Evolutionary conservation across 2,888 invertebrate species (phyloP), one percentile per base, ranked within the genome.

Genomic region (Euplexia lucipara): DNA sequence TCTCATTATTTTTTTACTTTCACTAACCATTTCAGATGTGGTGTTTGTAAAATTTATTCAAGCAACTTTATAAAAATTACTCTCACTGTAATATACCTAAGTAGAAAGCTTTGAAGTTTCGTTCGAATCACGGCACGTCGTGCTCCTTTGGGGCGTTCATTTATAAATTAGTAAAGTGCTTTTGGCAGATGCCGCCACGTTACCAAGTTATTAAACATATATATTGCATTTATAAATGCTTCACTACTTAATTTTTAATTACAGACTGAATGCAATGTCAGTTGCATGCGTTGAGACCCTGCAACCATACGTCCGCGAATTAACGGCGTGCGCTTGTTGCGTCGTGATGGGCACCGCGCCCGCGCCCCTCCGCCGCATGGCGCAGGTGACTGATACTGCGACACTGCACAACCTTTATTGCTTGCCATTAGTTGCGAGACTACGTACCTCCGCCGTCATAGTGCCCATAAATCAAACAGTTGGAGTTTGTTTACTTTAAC

Each of bases 181-280:
- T 20, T 35, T 32, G 26, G 48, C n/a, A 30, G 34, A n/a, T n/a
- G n/a, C n/a, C n/a, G n/a, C n/a, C n/a, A 32, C 18, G 14, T 22
- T 39, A 22, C 37, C 20, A 52, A 66, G 60, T 47, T 62, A 41
- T n/a, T 20, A 4, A 16, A 66, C 35, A 56, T 73, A 64, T 66
- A 62, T 76, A 59, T 64, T 30, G 44, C 51, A 51, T 39, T 49
- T 22, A 30, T 44, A 49, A 47, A 65, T 20, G n/a, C 26, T 20
- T 34, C 26, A 9, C 41, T 26, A 41, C 48, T 48, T 58, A 58
- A 73, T 76, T n/a, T n/a, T n/a, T n/a, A n/a, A n/a, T n/a, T n/a
- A n/a, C n/a, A n/a, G n/a, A n/a, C n/a, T n/a, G n/a, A n/a, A n/a
- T n/a, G n/a, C n/a, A n/a, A n/a, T n/a, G n/a, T n/a, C n/a, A n/a